These are phyloP conservation scores for Chiridota heheva DNA, from an alignment of 35 echinoderm and acorn worm species.

Conservation along the genomic window DNA sequence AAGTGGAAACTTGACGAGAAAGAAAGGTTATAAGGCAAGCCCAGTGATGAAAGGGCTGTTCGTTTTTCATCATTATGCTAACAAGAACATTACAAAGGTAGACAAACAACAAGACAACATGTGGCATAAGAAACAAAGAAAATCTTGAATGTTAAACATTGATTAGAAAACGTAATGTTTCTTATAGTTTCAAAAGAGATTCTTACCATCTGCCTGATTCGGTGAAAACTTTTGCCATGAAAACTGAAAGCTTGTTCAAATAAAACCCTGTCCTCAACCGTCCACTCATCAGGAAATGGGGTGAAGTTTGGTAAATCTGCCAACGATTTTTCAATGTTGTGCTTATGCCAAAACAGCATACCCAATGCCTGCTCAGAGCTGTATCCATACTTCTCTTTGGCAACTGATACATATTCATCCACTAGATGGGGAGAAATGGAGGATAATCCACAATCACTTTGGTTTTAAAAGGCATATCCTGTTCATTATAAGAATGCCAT, in stretches of 20 bases:
- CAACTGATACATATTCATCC: conserved; percentile 94
- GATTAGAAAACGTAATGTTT: too few relatives aligned
- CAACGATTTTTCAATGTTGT: conserved; percentile 81
- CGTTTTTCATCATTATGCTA: too few relatives aligned
- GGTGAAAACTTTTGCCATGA: conserved; percentile 96
- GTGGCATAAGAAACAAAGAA: too few relatives aligned
- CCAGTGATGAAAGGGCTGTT: too few relatives aligned
- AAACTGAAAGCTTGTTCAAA: conserved; percentile 99
- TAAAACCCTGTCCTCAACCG: conserved; percentile 91
- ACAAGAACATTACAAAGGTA: too few relatives aligned
- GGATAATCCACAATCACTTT: neutral
- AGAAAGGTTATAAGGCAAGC: too few relatives aligned
- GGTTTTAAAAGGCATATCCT: neutral
- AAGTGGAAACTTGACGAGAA: too few relatives aligned
- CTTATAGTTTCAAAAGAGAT: too few relatives aligned
- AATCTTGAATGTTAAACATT: too few relatives aligned
- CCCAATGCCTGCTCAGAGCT: conserved; percentile 97
- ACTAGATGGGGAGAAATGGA: conserved; percentile 46
- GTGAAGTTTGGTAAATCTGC: conserved; percentile 93
- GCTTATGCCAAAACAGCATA: conserved; percentile 96
- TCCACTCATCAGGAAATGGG: conserved; percentile 97
- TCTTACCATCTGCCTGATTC: conserved; percentile 96
- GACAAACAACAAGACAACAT: too few relatives aligned
- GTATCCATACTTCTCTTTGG: conserved; percentile 99
- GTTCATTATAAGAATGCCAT: neutral